Evolutionary conservation across 2,888 invertebrate species (phyloP).

Genomic region (Pheosia tremula): DNA sequence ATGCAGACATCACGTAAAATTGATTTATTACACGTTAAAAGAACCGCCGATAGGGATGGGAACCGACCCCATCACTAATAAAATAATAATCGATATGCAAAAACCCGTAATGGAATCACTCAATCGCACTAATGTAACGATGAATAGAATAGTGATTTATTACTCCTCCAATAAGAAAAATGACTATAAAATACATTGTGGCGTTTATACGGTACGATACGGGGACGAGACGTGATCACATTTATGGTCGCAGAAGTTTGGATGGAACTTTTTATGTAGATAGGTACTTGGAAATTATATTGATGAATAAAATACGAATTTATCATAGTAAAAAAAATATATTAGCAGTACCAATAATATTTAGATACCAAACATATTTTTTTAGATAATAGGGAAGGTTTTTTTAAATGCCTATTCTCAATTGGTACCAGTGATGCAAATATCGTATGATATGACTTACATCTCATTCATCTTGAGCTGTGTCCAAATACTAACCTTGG

Average conservation of each 20-base stretch:
- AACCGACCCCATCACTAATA: slow-evolving; percentile 33
- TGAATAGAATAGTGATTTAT: slow-evolving; percentile 78
- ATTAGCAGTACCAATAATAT: too few species aligned
- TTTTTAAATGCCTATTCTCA: too few species aligned
- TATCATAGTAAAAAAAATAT: too few species aligned
- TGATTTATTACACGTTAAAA: slow-evolving; percentile 43
- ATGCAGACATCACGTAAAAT: slow-evolving; percentile 22
- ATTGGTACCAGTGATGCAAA: too few species aligned
- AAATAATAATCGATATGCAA: slow-evolving; percentile 74
- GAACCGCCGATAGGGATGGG: slow-evolving; percentile 22
- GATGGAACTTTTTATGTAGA: not conserved
- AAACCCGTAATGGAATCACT: slow-evolving; percentile 79
- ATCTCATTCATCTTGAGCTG: too few species aligned
- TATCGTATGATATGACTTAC: too few species aligned
- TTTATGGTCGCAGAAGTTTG: not conserved
- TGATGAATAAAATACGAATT: not conserved
- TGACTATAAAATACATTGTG: slow-evolving; percentile 70
- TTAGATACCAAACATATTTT: too few species aligned
- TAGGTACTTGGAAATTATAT: not conserved
- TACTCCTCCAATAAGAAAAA: slow-evolving; percentile 77
- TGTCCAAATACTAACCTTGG: too few species aligned
- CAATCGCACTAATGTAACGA: slow-evolving; percentile 80
- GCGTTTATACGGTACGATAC: slow-evolving; percentile 50
- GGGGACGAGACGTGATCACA: slow-evolving; percentile 25
- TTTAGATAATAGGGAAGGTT: too few species aligned